Evolutionary conservation across 2,113 vertebrate genomes (phyloP).

Genomic region (Triplophysa siluroides): DNA sequence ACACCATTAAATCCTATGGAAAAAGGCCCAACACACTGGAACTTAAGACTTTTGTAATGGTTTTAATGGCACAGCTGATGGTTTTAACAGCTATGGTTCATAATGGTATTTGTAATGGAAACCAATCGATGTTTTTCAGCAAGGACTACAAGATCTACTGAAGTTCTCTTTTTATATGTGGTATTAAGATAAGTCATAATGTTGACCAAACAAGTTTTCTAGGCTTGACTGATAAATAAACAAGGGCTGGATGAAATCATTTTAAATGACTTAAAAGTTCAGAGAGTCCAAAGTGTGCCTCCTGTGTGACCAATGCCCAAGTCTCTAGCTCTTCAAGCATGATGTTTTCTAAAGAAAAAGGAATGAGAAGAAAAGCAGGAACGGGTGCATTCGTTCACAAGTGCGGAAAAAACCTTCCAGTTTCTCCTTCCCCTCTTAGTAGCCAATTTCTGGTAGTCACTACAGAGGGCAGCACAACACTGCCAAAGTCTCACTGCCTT

Average conservation of each 20-base stretch:
- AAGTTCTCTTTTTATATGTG: no score
- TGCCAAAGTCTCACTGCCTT: slow-evolving; percentile 32
- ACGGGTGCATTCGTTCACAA: neutral
- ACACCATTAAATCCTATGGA: no score
- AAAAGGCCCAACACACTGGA: no score
- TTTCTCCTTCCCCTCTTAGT: slow-evolving; percentile 2
- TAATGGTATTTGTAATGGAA: no score
- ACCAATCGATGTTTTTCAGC: no score
- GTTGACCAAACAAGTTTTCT: neutral
- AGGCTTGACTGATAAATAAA: slow-evolving; percentile 1
- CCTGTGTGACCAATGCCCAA: neutral
- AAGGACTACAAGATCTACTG: no score
- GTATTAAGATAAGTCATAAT: neutral
- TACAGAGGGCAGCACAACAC: slow-evolving; percentile 55
- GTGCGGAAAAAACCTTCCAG: neutral
- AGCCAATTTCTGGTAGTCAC: slow-evolving; percentile 23
- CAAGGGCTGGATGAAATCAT: slow-evolving; percentile 39
- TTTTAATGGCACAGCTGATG: no score
- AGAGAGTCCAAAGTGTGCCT: slow-evolving; percentile 1
- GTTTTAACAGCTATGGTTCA: no score
- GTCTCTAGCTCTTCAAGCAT: slow-evolving; percentile 13
- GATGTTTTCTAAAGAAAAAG: slow-evolving; percentile 1
- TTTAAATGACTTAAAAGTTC: neutral
- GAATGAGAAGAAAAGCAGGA: neutral
- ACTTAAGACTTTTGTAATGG: no score